These are phyloP conservation scores for Gymnoscopelus braueri DNA, from an alignment of 2,797 vertebrate species.

Conservation along the genomic window DNA sequence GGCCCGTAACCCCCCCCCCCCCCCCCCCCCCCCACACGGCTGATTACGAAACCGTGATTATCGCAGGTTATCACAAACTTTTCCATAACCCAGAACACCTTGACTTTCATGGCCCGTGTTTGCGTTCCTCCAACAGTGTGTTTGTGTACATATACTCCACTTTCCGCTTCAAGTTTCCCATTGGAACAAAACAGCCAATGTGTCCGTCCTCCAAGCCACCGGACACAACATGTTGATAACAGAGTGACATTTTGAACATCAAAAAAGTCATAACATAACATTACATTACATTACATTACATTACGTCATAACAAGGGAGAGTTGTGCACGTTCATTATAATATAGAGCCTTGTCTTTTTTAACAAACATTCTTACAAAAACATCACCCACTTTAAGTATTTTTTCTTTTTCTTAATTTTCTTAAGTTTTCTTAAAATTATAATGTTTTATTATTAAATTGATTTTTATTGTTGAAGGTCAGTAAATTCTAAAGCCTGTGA, in stretches of 20 bases:
- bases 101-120: conserved; percentile 72
- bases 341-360: too few relatives aligned
- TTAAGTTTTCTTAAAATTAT: conserved; percentile 11
- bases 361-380: too few relatives aligned
- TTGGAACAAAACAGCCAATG: conserved; percentile 29
- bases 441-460: background rate
- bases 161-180: conserved; percentile 65
- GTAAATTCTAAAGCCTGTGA: conserved; percentile 59
- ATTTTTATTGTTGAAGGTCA: background rate
- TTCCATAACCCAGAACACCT: conserved; percentile 73
- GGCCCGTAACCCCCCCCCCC: background rate
- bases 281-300: background rate
- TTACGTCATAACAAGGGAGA: background rate
- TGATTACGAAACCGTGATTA: conserved; percentile 73
- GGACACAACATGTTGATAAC: conserved; percentile 1
- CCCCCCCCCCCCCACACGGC: conserved; percentile 30
- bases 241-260: conserved; percentile 11
- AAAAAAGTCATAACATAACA: conserved; percentile 9
- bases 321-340: background rate
- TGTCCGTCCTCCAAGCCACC: background rate
- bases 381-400: background rate
- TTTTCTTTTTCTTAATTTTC: conserved; percentile 41
- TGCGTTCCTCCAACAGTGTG: conserved; percentile 60
- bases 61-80: conserved; percentile 71
- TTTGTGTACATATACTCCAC: conserved; percentile 62